phyloP scores from a whole-genome alignment of 2,797 vertebrate species.

The Ataeniobius toweri region DNA sequence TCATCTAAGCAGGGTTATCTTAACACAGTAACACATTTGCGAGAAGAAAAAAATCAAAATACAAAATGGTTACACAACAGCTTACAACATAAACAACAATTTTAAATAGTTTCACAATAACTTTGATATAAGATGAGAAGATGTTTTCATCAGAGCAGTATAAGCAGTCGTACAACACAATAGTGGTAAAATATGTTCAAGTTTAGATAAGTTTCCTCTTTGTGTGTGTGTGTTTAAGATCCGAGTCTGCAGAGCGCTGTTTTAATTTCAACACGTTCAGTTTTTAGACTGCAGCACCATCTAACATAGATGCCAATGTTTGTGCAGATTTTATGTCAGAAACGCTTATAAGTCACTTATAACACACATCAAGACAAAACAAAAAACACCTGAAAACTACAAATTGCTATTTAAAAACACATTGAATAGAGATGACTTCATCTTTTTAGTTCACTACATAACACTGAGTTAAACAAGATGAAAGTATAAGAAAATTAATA shows the following conservation, averaged over 20 bases:
- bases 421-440: constrained; percentile 65
- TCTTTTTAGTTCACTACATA: constrained; percentile 81
- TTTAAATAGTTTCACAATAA: constrained; percentile 83
- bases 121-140: constrained; percentile 72
- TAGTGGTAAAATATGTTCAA: constrained; percentile 75
- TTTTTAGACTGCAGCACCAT: constrained; percentile 29
- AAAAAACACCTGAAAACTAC: constrained; percentile 55
- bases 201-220: constrained; percentile 60
- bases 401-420: constrained; percentile 60
- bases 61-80: constrained; percentile 77
- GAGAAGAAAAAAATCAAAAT: constrained; percentile 64
- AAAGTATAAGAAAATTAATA: constrained; percentile 67
- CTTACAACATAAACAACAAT: constrained; percentile 75
- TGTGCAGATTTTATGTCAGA: constrained; percentile 38
- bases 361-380: constrained; percentile 25
- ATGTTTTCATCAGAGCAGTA: constrained; percentile 66
- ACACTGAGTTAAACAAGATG: constrained; percentile 70
- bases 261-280: constrained; percentile 21
- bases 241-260: constrained; percentile 8
- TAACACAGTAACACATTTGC: constrained; percentile 72
- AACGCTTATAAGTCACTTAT: constrained; percentile 24
- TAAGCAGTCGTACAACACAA: constrained; percentile 70
- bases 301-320: constrained; percentile 36
- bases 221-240: constrained; percentile 35
- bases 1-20: constrained; percentile 72